Percentiles rank a stretch among this genome's conserved stretches.
phyloP scores from a whole-genome alignment of 35 echinoderm and acorn worm genomes.

The Ophiothrix spiculata region DNA sequence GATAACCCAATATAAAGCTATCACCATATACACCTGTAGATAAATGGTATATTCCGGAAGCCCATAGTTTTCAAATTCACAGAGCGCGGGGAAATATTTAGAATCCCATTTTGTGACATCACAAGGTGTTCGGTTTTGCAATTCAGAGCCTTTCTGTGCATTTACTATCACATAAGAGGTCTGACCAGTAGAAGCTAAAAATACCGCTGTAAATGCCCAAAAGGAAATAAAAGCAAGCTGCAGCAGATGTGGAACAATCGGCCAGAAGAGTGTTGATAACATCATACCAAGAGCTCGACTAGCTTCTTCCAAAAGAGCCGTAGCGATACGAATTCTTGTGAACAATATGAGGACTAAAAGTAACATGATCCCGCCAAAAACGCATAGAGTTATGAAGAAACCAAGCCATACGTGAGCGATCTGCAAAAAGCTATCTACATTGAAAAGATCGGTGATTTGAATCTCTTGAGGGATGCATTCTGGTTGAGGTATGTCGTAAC shows the following conservation, averaged over 20 bases:
- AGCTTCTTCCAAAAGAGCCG: slow-evolving; percentile 59
- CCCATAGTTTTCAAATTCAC: slow-evolving; percentile 53
- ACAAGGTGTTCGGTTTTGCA: slow-evolving; percentile 36
- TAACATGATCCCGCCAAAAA: slow-evolving; percentile 45
- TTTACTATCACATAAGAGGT: slow-evolving; percentile 43
- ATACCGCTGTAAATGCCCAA: slow-evolving; percentile 75
- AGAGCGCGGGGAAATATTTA: slow-evolving; percentile 15
- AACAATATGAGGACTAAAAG: slow-evolving; percentile 60
- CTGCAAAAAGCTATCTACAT: slow-evolving; percentile 58
- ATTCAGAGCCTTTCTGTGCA: slow-evolving; percentile 29
- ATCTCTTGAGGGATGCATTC: not conserved
- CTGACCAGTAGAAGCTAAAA: slow-evolving; percentile 58
- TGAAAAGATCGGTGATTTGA: slow-evolving; percentile 45
- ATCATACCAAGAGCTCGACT: slow-evolving; percentile 75
- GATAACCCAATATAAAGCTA: slow-evolving; percentile 73
- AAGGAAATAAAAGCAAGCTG: slow-evolving; percentile 56
- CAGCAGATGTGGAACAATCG: slow-evolving; percentile 66
- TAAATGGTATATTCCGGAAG: slow-evolving; percentile 61
- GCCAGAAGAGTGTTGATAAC: slow-evolving; percentile 78
- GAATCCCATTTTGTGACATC: slow-evolving; percentile 1
- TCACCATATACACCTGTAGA: slow-evolving; percentile 73
- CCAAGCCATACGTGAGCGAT: slow-evolving; percentile 53
- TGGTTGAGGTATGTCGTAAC: slow-evolving; percentile 13
- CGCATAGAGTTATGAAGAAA: slow-evolving; percentile 72
- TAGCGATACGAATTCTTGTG: slow-evolving; percentile 78